Evolutionary conservation across 2,797 vertebrate species (phyloP), one percentile per base, ranked within the genome.

Genomic region (Liasis olivaceus): DNA sequence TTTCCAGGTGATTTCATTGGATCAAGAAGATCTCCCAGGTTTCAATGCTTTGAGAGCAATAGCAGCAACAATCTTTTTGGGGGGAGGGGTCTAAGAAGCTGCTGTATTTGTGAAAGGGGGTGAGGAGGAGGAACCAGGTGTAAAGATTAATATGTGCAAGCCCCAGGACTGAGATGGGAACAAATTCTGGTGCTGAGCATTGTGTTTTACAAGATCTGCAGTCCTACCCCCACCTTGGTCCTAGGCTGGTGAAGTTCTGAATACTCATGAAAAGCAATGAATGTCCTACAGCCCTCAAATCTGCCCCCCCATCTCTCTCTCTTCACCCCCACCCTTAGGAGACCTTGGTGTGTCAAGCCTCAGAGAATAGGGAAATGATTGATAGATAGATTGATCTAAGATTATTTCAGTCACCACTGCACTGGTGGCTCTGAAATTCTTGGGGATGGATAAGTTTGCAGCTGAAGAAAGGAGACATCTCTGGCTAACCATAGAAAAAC

Each of bases 291-390:
- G 36, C 36, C 24, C 36, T 28, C 26, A 88, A 51, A 26, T 64
- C 36, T 64, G 20, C 6, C 60, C 87, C 87, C 36, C 24, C 36
- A 4, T 47, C 22, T 26, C 9, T 20, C 31, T 20, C 2, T 72
- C 69, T n/a, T n/a, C 11, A 51, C 51, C 51, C 51, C 51, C 51
- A 51, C 51, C 51, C 42, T 42, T 15, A 95, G 97, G 97, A 96
- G 93, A 95, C 95, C 26, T 0, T 95, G 72, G 89, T 12, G 8
- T 95, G 94, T 92, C 95, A 97, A 97, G 94, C 96, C 90, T 69
- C 91, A 1, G 24, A 72, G 94, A 95, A 93, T 69, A 88, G 93
- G 14, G 4, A 22, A 63, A 56, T 24, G 31, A 58, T 66, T 26
- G 5, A 26, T 26, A n/a, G 17, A 22, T 8, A 0, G 0, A 7